A percentile compares a stretch with the other conserved stretches of the same genome.
These are phyloP conservation scores for Papilio machaon DNA, from an alignment of 1,140 invertebrate species.

Conservation along the genomic window DNA sequence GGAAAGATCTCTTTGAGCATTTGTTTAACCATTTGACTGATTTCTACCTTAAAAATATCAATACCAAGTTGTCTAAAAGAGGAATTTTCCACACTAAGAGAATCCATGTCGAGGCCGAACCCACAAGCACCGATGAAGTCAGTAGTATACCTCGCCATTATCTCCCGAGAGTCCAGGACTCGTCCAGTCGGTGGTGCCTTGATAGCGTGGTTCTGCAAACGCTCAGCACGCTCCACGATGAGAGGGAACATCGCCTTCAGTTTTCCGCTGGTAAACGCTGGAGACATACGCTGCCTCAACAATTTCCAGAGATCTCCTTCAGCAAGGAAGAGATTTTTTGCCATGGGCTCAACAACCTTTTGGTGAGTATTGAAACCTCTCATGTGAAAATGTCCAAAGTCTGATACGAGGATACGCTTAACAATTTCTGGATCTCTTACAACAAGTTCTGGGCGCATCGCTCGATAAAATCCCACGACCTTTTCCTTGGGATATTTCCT, in stretches of 20 bases:
- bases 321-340: not conserved
- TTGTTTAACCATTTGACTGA: no score
- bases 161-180: not conserved
- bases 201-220: not conserved
- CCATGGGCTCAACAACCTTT: slow-evolving; percentile 1
- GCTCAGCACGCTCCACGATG: slow-evolving; percentile 41
- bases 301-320: slow-evolving; percentile 18
- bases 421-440: not conserved
- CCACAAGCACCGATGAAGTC: slow-evolving; percentile 54
- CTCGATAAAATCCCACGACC: no score
- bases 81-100: slow-evolving; percentile 4
- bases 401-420: not conserved
- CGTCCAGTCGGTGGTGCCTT: not conserved
- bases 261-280: slow-evolving; percentile 70
- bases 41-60: no score
- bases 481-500: no score
- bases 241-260: slow-evolving; percentile 64
- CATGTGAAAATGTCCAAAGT: slow-evolving; percentile 9
- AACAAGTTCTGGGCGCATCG: no score
- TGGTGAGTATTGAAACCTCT: not conserved
- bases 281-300: slow-evolving; percentile 68
- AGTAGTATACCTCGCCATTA: slow-evolving; percentile 48
- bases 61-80: slow-evolving; percentile 56
- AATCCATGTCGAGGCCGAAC: not conserved
- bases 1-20: no score